phyloP scores from a whole-genome alignment of 1,140 invertebrate genomes.

The Pseudomyrmex flavicornis region DNA sequence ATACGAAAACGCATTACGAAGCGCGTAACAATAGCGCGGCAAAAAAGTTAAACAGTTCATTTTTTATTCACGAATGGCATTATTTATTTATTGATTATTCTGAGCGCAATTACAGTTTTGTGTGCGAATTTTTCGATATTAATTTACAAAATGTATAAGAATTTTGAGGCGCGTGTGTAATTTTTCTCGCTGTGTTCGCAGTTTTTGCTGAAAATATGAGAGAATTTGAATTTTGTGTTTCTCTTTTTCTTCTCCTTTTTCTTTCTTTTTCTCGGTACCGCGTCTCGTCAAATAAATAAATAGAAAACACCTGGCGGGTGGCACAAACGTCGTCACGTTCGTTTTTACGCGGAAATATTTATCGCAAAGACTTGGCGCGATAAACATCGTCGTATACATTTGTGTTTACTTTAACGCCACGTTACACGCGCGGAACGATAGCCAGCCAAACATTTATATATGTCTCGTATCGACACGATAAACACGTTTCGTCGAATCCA shows the following conservation, averaged over 20 bases:
- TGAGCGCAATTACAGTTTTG: no score
- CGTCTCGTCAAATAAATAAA: slow-evolving; percentile 32
- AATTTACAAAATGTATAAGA: neutral
- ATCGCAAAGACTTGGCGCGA: slow-evolving; percentile 38
- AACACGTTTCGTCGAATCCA: slow-evolving; percentile 46
- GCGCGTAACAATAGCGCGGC: neutral
- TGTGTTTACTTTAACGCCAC: slow-evolving; percentile 47
- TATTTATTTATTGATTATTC: neutral
- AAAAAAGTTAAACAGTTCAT: neutral
- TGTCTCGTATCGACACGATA: slow-evolving; percentile 50
- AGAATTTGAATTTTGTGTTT: neutral
- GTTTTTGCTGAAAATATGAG: neutral
- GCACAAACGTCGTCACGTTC: slow-evolving; percentile 23
- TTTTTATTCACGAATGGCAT: neutral
- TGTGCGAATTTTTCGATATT: no score
- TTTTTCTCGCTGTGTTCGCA: neutral
- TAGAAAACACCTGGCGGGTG: slow-evolving; percentile 43
- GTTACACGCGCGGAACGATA: slow-evolving; percentile 42
- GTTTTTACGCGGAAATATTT: slow-evolving; percentile 53
- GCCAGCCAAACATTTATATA: slow-evolving; percentile 52
- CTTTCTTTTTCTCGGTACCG: slow-evolving; percentile 3
- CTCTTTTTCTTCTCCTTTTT: no score
- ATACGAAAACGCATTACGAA: neutral
- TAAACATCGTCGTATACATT: slow-evolving; percentile 49
- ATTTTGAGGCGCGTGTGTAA: neutral